phyloP scores from a whole-genome alignment of 1,140 invertebrate species.

The Batillaria attramentaria region DNA sequence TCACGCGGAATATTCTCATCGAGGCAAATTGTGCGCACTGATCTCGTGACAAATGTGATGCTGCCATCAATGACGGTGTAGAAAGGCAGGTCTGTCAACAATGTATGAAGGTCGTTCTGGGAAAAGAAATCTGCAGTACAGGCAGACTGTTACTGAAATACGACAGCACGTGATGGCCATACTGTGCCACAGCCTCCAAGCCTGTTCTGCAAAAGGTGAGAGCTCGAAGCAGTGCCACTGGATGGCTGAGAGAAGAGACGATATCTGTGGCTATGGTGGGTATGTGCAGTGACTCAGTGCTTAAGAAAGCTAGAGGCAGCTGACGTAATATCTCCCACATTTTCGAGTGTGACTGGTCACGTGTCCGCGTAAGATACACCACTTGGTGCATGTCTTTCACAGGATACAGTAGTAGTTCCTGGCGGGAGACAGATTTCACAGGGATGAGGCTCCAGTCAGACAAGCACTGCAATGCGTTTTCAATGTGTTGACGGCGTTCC shows the following conservation, averaged over 20 bases:
- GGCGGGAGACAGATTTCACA: not conserved
- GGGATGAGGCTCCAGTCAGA: constrained; percentile 23
- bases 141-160: constrained; percentile 23
- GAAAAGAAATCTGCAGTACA: not conserved
- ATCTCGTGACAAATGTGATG: not conserved
- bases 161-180: not conserved
- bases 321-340: constrained; percentile 6
- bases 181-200: not conserved
- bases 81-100: constrained; percentile 8
- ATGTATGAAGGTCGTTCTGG: not conserved
- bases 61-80: constrained; percentile 3
- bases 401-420: not conserved
- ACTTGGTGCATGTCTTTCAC: constrained; percentile 9
- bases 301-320: not conserved
- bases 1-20: not conserved
- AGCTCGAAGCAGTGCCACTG: constrained; percentile 5
- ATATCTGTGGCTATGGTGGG: not conserved
- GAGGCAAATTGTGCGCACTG: not conserved
- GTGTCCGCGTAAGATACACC: not conserved
- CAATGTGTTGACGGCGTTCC: not conserved
- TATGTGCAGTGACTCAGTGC: not conserved
- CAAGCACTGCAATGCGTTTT: not conserved
- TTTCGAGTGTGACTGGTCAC: not conserved
- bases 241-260: constrained; percentile 16
- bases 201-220: not conserved